A percentile compares a stretch with the other conserved stretches of the same genome.
phyloP scores from a whole-genome alignment of 2,797 vertebrate genomes.

The Nasua narica region DNA sequence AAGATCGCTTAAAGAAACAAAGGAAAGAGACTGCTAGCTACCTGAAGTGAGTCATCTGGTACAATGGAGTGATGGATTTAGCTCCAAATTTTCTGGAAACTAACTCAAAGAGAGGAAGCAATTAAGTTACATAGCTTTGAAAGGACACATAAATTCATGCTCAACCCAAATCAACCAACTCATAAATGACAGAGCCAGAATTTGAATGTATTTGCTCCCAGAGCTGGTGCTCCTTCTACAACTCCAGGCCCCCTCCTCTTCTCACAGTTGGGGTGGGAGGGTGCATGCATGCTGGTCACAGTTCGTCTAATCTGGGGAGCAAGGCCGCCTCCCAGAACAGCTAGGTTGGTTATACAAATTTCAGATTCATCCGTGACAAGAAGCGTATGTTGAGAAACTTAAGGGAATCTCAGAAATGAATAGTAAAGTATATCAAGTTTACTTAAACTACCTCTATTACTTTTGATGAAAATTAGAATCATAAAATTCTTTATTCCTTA shows the following conservation, averaged over 20 bases:
- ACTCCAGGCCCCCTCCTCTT: background rate
- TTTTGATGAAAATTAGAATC: background rate
- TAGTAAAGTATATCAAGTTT: background rate
- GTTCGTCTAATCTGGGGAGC: background rate
- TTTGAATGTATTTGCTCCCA: background rate
- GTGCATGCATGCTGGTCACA: background rate
- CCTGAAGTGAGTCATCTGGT: background rate
- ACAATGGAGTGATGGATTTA: background rate
- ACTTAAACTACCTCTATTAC: background rate
- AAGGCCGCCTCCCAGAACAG: background rate
- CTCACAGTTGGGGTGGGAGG: background rate
- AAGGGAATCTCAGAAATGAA: background rate
- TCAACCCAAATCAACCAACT: background rate
- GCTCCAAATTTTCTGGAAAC: conserved; percentile 8
- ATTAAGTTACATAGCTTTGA: background rate
- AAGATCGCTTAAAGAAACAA: background rate
- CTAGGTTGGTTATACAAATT: background rate
- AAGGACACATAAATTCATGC: background rate
- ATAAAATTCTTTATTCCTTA: background rate
- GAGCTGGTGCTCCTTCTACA: background rate
- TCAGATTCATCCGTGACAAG: background rate
- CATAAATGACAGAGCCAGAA: background rate
- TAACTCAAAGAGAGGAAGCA: background rate
- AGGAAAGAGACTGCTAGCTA: background rate
- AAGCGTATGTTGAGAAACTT: background rate